Evolutionary conservation across 2,888 invertebrate species (phyloP).

Genomic region (Sinelater perroti): DNA sequence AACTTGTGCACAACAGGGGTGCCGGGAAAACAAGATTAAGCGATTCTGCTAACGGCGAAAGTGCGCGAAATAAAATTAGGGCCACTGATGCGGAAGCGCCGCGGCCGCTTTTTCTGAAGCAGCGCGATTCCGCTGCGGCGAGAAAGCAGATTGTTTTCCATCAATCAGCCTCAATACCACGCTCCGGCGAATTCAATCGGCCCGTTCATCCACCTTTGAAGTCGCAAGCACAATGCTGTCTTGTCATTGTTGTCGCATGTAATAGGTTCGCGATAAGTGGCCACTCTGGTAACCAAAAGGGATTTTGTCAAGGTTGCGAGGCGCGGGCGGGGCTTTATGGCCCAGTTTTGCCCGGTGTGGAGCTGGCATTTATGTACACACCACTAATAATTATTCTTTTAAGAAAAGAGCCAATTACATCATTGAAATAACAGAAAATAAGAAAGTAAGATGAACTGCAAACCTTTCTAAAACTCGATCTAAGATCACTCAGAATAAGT

Average conservation of each 20-base stretch:
- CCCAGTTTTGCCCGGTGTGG: too few relatives aligned
- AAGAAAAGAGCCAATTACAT: too few relatives aligned
- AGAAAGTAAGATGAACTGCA: too few relatives aligned
- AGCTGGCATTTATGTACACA: too few relatives aligned
- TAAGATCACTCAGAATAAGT: too few relatives aligned
- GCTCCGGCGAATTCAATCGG: conserved; percentile 9
- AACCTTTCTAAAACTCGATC: too few relatives aligned
- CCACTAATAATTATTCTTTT: too few relatives aligned
- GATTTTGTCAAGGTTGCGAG: too few relatives aligned
- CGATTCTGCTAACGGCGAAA: conserved; percentile 14
- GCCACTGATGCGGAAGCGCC: conserved; percentile 4
- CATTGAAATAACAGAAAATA: too few relatives aligned
- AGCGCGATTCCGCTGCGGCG: not conserved
- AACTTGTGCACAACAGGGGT: conserved; percentile 15
- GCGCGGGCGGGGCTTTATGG: too few relatives aligned
- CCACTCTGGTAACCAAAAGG: too few relatives aligned
- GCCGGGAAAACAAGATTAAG: conserved; percentile 23
- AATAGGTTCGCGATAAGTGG: too few relatives aligned
- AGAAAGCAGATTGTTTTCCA: conserved; percentile 16
- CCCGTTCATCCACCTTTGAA: conserved; percentile 8
- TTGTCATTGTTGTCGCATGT: conserved; percentile 4
- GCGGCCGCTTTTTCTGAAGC: not conserved
- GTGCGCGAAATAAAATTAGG: conserved; percentile 27
- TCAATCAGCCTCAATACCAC: conserved; percentile 13
- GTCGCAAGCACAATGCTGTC: conserved; percentile 1